Base-by-base conservation (phyloP, 2,113 vertebrate species). In the Clupea harengus region DNA sequence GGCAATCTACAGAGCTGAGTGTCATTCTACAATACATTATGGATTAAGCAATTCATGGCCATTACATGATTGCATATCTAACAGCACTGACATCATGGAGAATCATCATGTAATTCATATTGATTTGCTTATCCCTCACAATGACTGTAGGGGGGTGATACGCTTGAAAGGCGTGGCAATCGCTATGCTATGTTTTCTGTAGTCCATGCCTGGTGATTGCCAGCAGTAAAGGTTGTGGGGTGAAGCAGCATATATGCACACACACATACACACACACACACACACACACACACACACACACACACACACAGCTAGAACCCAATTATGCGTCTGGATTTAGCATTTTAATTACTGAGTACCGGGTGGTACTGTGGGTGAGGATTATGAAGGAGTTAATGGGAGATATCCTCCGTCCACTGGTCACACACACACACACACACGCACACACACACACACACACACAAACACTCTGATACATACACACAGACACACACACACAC, bases 311-410 rank as follows among this genome's bases (percentile, higher is more conserved):
- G 28, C 5, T 5, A 75, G 28, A 39, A 2, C 11, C 28, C 25
- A 11, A 75, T 75, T 75, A 60, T 72, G 46, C 20, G 22, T 57
- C 22, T 22, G 54, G 52, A 57, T 84, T 60, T 83, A 25, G 7
- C 25, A 13, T 45, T 39, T 20, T 87, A 87, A 81, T 64, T 87
- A 86, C 50, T 9, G 44, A 84, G n/a, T 20, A 50, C 49, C 45
- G n/a, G 44, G 57, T 45, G 82, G 32, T 39, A 64, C 82, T 81
- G 64, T 47, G 45, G 32, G 67, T 5, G 82, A 39, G 39, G 82
- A 67, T 81, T 87, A 81, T 46, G 10, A 84, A 87, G 72, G 50
- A 46, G 82, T 57, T 20, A 20, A 84, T 52, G 50, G 83, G 32
- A 82, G 50, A 45, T 44, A 39, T n/a, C 15, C 6, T 57, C 17